Conservation (phyloP, 2,113 vertebrate species). For the Malurus cyaneus region DNA sequence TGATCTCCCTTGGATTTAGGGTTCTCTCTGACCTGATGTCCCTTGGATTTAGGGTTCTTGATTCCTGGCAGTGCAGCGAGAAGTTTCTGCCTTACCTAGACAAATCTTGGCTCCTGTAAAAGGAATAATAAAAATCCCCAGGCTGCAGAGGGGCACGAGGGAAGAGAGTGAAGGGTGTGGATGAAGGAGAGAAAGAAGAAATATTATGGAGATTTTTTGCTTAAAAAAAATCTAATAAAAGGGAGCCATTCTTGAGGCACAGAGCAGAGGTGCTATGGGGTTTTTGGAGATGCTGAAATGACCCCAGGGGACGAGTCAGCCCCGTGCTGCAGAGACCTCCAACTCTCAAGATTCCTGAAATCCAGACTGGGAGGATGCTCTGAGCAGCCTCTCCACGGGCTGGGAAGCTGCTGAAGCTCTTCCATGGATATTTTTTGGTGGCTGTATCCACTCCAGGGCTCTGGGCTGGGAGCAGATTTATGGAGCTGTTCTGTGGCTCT, state of each 20-base stretch:
- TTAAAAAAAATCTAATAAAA: neutral
- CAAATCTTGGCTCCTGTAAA: neutral
- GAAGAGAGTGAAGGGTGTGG: neutral
- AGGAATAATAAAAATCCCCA: neutral
- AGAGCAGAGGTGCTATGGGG: neutral
- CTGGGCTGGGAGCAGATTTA: neutral
- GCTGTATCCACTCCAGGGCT: accelerated
- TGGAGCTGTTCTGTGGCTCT: neutral
- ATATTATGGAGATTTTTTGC: accelerated
- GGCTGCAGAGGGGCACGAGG: neutral
- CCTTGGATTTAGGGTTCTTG: neutral
- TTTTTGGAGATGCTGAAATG: neutral
- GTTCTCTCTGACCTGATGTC: neutral
- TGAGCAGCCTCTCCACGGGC: neutral
- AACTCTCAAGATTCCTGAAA: neutral
- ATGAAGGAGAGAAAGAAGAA: neutral
- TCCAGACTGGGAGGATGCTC: neutral
- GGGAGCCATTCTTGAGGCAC: neutral
- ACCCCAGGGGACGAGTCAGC: neutral
- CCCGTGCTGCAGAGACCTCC: neutral
- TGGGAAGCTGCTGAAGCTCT: neutral
- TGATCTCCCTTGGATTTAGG: neutral
- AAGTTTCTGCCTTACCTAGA: neutral
- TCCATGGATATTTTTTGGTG: neutral
- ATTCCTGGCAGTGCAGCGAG: neutral